These are phyloP conservation scores for Limnothrissa miodon DNA, from an alignment of 2,113 vertebrate genomes.

Conservation along the genomic window DNA sequence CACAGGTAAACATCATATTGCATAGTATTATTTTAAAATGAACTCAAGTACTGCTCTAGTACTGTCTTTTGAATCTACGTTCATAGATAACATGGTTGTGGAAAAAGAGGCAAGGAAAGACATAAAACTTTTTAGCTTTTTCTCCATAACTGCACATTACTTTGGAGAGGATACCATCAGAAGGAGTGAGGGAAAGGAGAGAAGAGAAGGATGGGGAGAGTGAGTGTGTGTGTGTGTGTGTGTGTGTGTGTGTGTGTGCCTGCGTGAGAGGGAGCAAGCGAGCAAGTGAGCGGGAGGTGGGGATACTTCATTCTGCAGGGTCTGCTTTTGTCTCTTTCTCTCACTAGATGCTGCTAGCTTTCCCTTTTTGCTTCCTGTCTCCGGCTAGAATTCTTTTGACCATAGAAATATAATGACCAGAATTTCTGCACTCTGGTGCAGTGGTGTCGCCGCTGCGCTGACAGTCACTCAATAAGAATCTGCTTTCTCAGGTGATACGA, in stretches of 20 bases:
- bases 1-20: too few relatives aligned
- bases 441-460: not conserved
- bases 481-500: not conserved
- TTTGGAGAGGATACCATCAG: conserved; percentile 27
- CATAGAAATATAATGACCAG: conserved; percentile 29
- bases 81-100: not conserved
- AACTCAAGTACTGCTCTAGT: too few relatives aligned
- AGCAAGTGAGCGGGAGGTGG: conserved; percentile 21
- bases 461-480: not conserved
- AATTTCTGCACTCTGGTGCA: not conserved
- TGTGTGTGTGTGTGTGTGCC: too few relatives aligned
- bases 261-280: conserved; percentile 22
- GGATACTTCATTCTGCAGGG: conserved; percentile 48
- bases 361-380: conserved; percentile 60
- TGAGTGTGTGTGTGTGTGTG: too few relatives aligned
- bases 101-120: not conserved
- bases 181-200: conserved; percentile 25
- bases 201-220: too few relatives aligned
- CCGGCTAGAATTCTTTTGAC: conserved; percentile 39
- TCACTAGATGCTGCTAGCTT: conserved; percentile 76
- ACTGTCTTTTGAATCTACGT: conserved; percentile 7
- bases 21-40: too few relatives aligned
- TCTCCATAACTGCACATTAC: conserved; percentile 37
- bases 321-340: conserved; percentile 68
- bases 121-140: conserved; percentile 7